Conservation (phyloP, 1,140 invertebrate species). For the Drosophila navojoa region DNA sequence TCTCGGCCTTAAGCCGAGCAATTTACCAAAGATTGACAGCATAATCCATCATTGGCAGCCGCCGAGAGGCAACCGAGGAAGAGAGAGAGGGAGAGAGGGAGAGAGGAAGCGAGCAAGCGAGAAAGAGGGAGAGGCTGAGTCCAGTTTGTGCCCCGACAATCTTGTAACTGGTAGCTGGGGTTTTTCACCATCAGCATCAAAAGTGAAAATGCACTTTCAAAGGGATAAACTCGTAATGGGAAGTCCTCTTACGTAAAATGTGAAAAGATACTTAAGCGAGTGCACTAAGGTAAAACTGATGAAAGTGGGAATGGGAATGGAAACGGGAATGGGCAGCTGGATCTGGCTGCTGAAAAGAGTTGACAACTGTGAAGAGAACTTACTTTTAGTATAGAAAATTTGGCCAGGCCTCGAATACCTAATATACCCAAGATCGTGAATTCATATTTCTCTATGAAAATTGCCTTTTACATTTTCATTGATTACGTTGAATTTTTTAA, state of each 20-base stretch:
- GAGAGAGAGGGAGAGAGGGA: background rate
- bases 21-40: conserved; percentile 79
- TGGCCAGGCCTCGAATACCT: too few species aligned
- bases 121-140: conserved; percentile 4
- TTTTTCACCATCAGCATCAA: conserved; percentile 19
- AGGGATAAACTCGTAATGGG: background rate
- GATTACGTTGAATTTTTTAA: too few species aligned
- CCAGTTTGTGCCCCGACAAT: conserved; percentile 11
- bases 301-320: too few species aligned
- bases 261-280: background rate
- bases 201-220: conserved; percentile 1
- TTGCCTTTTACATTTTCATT: too few species aligned
- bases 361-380: too few species aligned
- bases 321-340: too few species aligned
- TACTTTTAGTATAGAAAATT: too few species aligned
- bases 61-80: background rate
- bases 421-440: too few species aligned
- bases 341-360: too few species aligned
- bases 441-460: too few species aligned
- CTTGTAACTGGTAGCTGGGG: conserved; percentile 43
- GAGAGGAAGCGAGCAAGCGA: background rate
- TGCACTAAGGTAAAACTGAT: background rate
- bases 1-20: conserved; percentile 69
- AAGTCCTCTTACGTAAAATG: background rate
- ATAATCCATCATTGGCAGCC: conserved; percentile 75